Conservation (phyloP, 2,797 vertebrate genomes). For the Chiloscyllium punctatum region DNA sequence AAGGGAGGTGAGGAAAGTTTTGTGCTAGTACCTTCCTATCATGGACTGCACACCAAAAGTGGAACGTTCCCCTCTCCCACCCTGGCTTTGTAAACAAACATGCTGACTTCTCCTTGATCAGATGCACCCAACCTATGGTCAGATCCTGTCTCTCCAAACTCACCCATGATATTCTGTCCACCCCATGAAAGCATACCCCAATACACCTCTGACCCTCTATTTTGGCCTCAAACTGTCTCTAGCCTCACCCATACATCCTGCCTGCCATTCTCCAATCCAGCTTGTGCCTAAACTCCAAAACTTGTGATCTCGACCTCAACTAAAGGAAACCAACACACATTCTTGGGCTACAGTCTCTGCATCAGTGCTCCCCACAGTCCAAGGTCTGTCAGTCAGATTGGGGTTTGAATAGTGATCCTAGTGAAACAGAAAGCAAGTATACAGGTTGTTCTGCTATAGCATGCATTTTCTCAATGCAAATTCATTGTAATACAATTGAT, state of each 20-base stretch:
- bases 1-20: neutral
- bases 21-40: no score
- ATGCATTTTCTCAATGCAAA: no score
- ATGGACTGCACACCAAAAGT: neutral
- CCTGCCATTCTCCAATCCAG: neutral
- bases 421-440: neutral
- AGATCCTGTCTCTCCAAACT: no score
- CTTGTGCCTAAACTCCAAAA: neutral
- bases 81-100: neutral
- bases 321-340: no score
- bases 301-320: neutral
- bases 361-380: neutral
- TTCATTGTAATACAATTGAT: no score
- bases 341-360: neutral
- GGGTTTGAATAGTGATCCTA: neutral
- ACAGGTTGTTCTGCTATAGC: no score
- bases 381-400: neutral
- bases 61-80: neutral
- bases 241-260: neutral
- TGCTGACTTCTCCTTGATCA: no score
- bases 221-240: neutral
- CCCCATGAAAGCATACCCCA: neutral
- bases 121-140: no score
- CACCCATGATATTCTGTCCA: neutral
- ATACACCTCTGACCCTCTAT: neutral